Evolutionary conservation across 2,113 vertebrate species (phyloP), one percentile per base, ranked within the genome.

Genomic region (Nothobranchius furzeri): DNA sequence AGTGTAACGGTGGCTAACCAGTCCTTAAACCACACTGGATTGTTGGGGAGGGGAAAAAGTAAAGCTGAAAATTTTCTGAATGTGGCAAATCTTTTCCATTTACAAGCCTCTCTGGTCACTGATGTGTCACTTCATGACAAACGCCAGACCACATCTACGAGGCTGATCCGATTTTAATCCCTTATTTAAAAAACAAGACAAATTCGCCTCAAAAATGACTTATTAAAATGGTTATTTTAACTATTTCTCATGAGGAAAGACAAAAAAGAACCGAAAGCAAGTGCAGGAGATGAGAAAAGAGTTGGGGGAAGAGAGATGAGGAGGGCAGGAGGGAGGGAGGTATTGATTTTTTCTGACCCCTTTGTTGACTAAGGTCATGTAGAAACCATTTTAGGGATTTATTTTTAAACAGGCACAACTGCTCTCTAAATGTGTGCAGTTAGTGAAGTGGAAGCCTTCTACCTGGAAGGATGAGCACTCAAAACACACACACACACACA

Each of bases 341-440:
- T 91, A 93, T 93, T 93, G 92, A 93, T 92, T 87, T 86, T 72
- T 82, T 60, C 77, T 93, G 90, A 93, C 91, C 91, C 85, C 87
- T 91, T 88, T 89, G 84, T 90, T 89, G 83, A 87, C 87, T 87
- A 77, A 91, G 92, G 92, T 93, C 91, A 91, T 68, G 69, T 76
- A 86, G 86, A 64, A 91, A 84, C 87, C 85, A 75, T 92, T 92
- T 92, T 83, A 85, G 74, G 73, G 82, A 78, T 91, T 90, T 90
- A 89, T 91, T 89, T 91, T 93, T 88, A 92, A 91, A 90, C 88
- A 89, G 81, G 76, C 79, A 75, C 64, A 81, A 81, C 61, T 25
- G 20, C 74, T 82, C 84, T 85, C 79, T 70, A 64, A 87, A 83
- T 79, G 83, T 81, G 68, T 83, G 77, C 61, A 60, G 82, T 75